Conservation (phyloP, 2,888 invertebrate genomes). For the Linnaemya tessellans region DNA sequence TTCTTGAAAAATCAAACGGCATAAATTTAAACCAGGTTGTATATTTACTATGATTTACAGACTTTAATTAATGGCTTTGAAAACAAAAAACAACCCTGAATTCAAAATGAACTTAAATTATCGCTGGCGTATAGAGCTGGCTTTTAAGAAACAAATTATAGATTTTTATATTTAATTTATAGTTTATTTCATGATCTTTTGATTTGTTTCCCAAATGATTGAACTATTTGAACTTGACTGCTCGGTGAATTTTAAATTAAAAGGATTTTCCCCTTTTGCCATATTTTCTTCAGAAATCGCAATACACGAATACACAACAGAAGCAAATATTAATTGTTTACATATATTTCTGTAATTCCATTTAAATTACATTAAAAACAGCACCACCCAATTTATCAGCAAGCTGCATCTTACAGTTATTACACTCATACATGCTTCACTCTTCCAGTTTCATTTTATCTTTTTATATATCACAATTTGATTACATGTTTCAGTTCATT, state of each 20-base stretch:
- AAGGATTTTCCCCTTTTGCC: neutral
- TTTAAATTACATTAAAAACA: slow-evolving; percentile 41
- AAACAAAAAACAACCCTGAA: neutral
- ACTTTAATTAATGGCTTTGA: neutral
- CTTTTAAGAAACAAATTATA: neutral
- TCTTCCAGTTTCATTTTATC: slow-evolving; percentile 6
- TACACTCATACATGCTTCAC: neutral
- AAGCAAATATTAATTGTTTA: neutral
- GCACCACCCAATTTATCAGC: slow-evolving; percentile 47
- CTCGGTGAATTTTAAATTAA: neutral
- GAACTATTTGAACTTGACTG: slow-evolving; percentile 15
- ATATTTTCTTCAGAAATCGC: neutral
- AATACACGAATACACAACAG: neutral
- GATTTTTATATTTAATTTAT: neutral
- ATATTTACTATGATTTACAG: neutral
- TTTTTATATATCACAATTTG: slow-evolving; percentile 45
- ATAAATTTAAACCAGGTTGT: neutral
- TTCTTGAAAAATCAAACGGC: neutral
- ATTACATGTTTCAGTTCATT: slow-evolving; percentile 56
- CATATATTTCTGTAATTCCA: slow-evolving; percentile 45
- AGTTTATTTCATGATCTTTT: neutral
- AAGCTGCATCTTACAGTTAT: neutral
- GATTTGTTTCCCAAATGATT: neutral
- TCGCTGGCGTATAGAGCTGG: neutral
- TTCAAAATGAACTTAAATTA: neutral